Evolutionary conservation across 2,888 invertebrate species (phyloP).

Genomic region (Elmis aenea): DNA sequence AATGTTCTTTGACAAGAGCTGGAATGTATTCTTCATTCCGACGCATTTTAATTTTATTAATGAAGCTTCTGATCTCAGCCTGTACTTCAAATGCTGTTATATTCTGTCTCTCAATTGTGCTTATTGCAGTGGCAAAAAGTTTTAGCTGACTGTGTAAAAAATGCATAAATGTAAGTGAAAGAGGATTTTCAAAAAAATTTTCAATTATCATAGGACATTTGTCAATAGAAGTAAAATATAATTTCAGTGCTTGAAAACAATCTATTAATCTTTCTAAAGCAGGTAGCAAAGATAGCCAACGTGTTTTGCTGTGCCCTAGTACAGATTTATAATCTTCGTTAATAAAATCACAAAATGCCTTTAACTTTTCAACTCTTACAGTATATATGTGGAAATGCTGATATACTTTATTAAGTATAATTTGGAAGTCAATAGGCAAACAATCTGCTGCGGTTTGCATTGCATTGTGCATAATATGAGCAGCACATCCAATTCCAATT

Average conservation of each 20-base stretch:
- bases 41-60: too few relatives aligned
- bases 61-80: too few relatives aligned
- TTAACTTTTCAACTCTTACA: slow-evolving; percentile 31
- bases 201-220: slow-evolving; percentile 25
- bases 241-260: slow-evolving; percentile 26
- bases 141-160: too few relatives aligned
- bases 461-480: slow-evolving; percentile 35
- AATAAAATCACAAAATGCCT: slow-evolving; percentile 34
- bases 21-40: too few relatives aligned
- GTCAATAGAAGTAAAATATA: slow-evolving; percentile 27
- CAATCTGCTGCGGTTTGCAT: slow-evolving; percentile 32
- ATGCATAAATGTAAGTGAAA: slow-evolving; percentile 30
- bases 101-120: slow-evolving; percentile 22
- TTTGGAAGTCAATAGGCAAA: slow-evolving; percentile 34
- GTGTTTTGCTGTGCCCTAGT: slow-evolving; percentile 26
- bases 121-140: too few relatives aligned
- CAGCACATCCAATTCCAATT: slow-evolving; percentile 31
- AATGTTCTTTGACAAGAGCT: too few relatives aligned
- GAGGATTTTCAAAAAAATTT: slow-evolving; percentile 24
- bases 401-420: slow-evolving; percentile 34
- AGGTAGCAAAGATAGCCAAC: slow-evolving; percentile 30
- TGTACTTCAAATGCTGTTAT: slow-evolving; percentile 27
- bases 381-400: slow-evolving; percentile 37
- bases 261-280: slow-evolving; percentile 31
- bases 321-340: slow-evolving; percentile 30